Base-by-base conservation (phyloP, 2,888 invertebrate species). In the Cabera pusaria region DNA sequence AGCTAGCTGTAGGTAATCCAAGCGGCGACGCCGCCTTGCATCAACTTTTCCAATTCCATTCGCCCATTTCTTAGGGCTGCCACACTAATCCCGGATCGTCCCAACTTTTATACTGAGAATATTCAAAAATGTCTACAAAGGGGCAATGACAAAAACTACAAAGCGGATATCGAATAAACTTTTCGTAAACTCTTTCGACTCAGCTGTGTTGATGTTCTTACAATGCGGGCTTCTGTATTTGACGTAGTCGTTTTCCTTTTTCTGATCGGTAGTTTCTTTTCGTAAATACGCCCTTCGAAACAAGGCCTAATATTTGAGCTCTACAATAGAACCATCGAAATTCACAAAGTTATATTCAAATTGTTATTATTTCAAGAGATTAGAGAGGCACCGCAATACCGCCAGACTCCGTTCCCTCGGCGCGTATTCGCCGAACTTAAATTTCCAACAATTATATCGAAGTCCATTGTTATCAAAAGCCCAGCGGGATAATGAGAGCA, bases 21-120 rank as follows among this genome's bases (percentile, higher is more conserved):
- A 56, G 65, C 61, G 55, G 60, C 54, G 52, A 52, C 57, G 54
- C 60, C 38, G 43, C 38, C 44, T 44, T 59, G 62, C 64, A 60
- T 59, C 71, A 82, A 82, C 78, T 82, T 82, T 82, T 79, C 78
- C 81, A 81, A 81, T 81, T 81, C 76, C 69, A 56, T 56, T 64
- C 69, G 53, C 57, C 70, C 67, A 72, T 72, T 77, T 71, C 72
- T 74, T 73, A 73, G 70, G 64, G 70, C 65, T 69, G 66, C 67
- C 61, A 64, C 61, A 68, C 69, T 74, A 74, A 73, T 72, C 71
- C 68, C 57, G 54, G 64, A 66, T 68, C 67, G 58, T 68, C 57
- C 62, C 64, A 69, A 72, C 64, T 71, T 72, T 64, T 61, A 64
- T 63, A 60, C 57, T 56, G 48, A 56, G 62, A 68, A 68, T 69